phyloP scores from a whole-genome alignment of 1,140 invertebrate genomes.

The Rhagoletis pomonella region DNA sequence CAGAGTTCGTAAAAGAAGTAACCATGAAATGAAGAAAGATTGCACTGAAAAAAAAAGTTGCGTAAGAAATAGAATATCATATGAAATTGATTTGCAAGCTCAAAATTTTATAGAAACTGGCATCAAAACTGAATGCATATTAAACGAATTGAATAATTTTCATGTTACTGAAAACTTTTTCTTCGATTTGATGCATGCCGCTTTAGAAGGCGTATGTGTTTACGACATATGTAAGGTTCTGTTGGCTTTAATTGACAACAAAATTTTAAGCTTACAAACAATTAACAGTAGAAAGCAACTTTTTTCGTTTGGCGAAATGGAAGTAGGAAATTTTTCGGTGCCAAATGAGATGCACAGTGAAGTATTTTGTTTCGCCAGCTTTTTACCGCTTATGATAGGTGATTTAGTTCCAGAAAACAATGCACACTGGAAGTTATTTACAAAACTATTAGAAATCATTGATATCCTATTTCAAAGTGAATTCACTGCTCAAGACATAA shows the following conservation, averaged over 20 bases:
- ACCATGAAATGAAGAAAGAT: no score
- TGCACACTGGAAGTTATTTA: conserved; percentile 59
- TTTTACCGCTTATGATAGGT: conserved; percentile 58
- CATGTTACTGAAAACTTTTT: conserved; percentile 68
- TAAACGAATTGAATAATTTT: conserved; percentile 65
- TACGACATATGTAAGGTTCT: conserved; percentile 60
- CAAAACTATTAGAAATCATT: not conserved
- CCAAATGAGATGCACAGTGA: conserved; percentile 36
- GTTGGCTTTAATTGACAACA: conserved; percentile 61
- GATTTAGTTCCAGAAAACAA: conserved; percentile 63
- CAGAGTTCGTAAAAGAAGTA: no score
- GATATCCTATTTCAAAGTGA: not conserved
- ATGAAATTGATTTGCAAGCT: not conserved
- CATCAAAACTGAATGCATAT: conserved; percentile 68
- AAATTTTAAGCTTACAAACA: conserved; percentile 39
- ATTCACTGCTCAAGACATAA: not conserved
- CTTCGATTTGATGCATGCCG: conserved; percentile 72
- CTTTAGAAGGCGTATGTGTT: conserved; percentile 71
- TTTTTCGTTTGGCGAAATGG: conserved; percentile 57
- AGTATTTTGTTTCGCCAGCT: no score
- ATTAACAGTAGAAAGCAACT: conserved; percentile 60
- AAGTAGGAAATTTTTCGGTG: conserved; percentile 29
- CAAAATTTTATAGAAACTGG: conserved; percentile 57
- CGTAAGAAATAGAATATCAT: not conserved
- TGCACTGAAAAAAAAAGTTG: no score